These are phyloP conservation scores for Parnassius apollo DNA, from an alignment of 2,888 invertebrate genomes.

Conservation along the genomic window DNA sequence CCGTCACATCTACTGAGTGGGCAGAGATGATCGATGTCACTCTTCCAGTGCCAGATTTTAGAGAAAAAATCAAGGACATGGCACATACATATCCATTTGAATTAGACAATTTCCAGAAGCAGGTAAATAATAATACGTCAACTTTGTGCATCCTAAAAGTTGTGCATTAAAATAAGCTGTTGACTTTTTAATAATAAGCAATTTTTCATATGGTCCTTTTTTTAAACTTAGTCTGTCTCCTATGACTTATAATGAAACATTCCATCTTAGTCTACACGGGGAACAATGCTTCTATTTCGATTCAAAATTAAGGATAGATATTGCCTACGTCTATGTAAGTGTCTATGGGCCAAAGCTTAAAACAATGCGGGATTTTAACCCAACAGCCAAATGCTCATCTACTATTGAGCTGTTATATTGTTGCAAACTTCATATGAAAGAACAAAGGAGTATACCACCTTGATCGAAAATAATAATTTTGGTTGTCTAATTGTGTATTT, in stretches of 20 bases:
- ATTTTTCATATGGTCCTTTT: conserved; percentile 4
- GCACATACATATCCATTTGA: conserved; percentile 95
- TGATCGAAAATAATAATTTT: no score
- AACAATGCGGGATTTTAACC: no score
- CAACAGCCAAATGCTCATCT: no score
- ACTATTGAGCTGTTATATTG: not conserved
- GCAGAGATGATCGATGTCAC: conserved; percentile 93
- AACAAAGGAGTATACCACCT: no score
- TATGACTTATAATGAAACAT: no score
- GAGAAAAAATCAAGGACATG: conserved; percentile 89
- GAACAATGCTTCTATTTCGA: no score
- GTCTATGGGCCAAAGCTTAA: no score
- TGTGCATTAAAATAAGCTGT: not conserved
- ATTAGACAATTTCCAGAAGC: conserved; percentile 98
- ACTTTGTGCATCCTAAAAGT: no score
- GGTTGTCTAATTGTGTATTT: no score
- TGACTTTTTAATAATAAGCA: not conserved
- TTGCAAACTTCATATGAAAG: not conserved
- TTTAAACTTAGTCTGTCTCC: not conserved
- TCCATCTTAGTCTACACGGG: no score
- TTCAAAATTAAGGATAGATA: no score
- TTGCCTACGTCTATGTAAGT: no score
- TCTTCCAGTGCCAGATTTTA: conserved; percentile 90
- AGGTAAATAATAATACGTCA: conserved; percentile 59
- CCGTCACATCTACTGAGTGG: conserved; percentile 86